Conservation (phyloP, 2,888 invertebrate genomes). For the Cryptophagus acutangulus region DNA sequence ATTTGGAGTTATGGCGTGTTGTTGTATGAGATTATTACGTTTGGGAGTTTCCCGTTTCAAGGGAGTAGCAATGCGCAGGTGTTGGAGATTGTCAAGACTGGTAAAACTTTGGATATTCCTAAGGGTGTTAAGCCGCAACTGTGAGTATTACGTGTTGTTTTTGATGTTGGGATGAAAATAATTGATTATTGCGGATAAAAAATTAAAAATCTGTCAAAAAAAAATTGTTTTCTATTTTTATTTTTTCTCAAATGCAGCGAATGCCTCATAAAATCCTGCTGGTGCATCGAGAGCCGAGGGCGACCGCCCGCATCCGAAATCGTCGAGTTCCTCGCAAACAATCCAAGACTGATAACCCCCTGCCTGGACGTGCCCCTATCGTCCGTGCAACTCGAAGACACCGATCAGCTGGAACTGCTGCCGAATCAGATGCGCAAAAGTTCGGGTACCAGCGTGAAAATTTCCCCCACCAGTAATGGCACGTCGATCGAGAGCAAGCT, state of each 20-base stretch:
- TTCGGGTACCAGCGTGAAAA: conserved; percentile 36
- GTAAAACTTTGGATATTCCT: conserved; percentile 70
- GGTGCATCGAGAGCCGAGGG: conserved; percentile 64
- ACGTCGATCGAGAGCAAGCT: neutral
- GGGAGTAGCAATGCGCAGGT: conserved; percentile 83
- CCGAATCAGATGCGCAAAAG: conserved; percentile 47
- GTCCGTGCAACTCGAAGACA: conserved; percentile 68
- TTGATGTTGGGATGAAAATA: too few relatives aligned
- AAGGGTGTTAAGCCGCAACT: conserved; percentile 72
- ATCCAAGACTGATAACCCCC: conserved; percentile 70
- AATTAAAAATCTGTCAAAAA: neutral
- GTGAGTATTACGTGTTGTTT: conserved; percentile 54
- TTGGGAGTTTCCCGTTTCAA: conserved; percentile 87
- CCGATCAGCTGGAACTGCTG: conserved; percentile 54
- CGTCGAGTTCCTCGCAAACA: conserved; percentile 73
- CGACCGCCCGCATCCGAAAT: conserved; percentile 76
- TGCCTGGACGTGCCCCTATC: conserved; percentile 72
- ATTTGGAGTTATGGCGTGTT: conserved; percentile 88
- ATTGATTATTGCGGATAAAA: too few relatives aligned
- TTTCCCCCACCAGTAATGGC: conserved; percentile 30
- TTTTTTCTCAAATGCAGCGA: conserved; percentile 51
- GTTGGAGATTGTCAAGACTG: conserved; percentile 70
- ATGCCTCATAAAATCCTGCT: conserved; percentile 72
- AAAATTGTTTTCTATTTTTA: conserved; percentile 5
- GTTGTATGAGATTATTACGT: conserved; percentile 83